phyloP scores from a whole-genome alignment of 1,140 invertebrate species.

The Nymphalis io region DNA sequence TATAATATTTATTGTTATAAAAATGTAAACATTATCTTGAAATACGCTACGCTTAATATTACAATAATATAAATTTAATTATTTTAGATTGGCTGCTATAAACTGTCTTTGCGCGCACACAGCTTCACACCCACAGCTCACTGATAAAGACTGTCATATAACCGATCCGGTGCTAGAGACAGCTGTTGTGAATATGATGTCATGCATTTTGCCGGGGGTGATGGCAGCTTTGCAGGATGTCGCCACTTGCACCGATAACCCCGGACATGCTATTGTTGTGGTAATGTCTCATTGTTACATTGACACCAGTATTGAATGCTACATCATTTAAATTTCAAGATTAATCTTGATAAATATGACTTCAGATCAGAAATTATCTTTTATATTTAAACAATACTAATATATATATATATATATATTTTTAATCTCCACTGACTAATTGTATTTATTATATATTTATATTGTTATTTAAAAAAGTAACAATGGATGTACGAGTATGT shows the following conservation, averaged over 20 bases:
- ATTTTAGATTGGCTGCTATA: conserved; percentile 80
- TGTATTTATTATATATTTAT: too few relatives aligned
- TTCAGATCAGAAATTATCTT: too few relatives aligned
- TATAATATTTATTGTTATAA: neutral
- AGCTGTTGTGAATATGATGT: conserved; percentile 80
- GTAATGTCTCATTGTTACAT: conserved; percentile 62
- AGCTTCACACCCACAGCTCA: conserved; percentile 70
- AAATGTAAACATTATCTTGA: too few relatives aligned
- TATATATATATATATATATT: too few relatives aligned
- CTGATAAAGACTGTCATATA: conserved; percentile 69
- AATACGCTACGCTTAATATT: neutral
- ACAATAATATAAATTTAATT: neutral
- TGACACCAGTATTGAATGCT: neutral
- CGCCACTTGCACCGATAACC: conserved; percentile 79
- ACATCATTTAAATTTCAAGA: neutral
- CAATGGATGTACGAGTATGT: too few relatives aligned
- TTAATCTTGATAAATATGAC: neutral
- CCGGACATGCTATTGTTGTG: conserved; percentile 82
- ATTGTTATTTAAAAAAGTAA: too few relatives aligned
- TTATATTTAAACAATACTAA: too few relatives aligned
- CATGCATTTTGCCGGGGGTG: conserved; percentile 84
- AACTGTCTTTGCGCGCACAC: conserved; percentile 82
- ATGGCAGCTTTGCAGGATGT: conserved; percentile 81
- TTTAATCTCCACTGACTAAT: too few relatives aligned
- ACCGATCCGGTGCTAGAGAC: conserved; percentile 42